Evolutionary conservation across 2,113 vertebrate species (phyloP).

Genomic region (Orthonyx spaldingii): DNA sequence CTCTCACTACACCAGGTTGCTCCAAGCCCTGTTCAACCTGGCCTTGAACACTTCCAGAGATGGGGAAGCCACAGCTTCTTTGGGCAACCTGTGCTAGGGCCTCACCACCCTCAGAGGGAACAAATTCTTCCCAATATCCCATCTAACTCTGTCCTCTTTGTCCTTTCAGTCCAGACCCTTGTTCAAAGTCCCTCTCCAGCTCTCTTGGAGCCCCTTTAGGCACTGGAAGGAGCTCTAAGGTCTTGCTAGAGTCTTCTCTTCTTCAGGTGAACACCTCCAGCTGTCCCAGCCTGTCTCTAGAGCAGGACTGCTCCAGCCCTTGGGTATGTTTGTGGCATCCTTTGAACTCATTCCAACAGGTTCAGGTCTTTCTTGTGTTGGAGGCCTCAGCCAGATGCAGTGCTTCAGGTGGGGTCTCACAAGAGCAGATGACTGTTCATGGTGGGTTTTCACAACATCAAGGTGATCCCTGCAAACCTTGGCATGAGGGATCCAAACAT

Average conservation of each 20-base stretch:
- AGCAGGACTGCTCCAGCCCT: neutral
- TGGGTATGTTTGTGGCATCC: neutral
- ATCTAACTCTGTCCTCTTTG: neutral
- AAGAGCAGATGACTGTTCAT: neutral
- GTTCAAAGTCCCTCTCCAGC: neutral
- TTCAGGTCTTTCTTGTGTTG: neutral
- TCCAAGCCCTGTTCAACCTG: neutral
- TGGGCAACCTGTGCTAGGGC: neutral
- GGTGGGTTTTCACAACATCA: neutral
- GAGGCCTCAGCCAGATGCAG: neutral
- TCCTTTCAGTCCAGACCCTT: neutral
- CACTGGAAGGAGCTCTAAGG: neutral
- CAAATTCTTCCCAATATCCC: neutral
- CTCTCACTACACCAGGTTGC: fast-evolving
- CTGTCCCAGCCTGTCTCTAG: neutral
- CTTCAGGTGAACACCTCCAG: neutral
- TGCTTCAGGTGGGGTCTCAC: neutral
- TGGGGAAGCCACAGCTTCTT: neutral
- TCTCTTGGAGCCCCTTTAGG: neutral
- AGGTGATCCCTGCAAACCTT: neutral
- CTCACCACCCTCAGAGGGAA: fast-evolving
- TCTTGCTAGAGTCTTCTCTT: neutral
- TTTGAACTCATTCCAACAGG: neutral
- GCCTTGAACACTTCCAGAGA: neutral
- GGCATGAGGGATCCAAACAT: neutral